phyloP scores from a whole-genome alignment of 2,797 vertebrate genomes.

The Aulostomus chinensis region DNA sequence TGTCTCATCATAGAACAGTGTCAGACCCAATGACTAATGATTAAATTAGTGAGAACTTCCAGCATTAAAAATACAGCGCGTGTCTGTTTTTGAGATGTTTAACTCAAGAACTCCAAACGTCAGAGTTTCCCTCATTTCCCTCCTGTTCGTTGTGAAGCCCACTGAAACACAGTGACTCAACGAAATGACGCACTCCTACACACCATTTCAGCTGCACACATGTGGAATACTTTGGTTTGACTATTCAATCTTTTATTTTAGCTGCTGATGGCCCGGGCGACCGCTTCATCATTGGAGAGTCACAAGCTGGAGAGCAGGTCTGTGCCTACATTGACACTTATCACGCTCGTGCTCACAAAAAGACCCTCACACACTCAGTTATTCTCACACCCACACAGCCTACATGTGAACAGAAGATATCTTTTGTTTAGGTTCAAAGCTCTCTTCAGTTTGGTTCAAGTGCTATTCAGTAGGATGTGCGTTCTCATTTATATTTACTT shows the following conservation, averaged over 20 bases:
- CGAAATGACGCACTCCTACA: slow-evolving; percentile 36
- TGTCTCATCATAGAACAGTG: not conserved
- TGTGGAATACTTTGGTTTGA: slow-evolving; percentile 15
- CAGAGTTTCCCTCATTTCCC: slow-evolving; percentile 4
- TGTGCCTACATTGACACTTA: slow-evolving; percentile 11
- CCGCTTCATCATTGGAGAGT: slow-evolving; percentile 99
- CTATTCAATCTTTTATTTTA: slow-evolving; percentile 66
- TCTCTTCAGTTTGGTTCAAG: too few species aligned
- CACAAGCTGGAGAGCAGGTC: slow-evolving; percentile 98
- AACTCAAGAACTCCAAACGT: slow-evolving; percentile 10
- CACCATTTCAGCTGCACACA: slow-evolving; percentile 18
- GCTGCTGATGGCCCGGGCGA: slow-evolving; percentile 98
- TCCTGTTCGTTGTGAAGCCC: slow-evolving; percentile 18
- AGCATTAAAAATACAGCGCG: not conserved
- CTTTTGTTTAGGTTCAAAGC: too few species aligned
- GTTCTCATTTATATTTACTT: too few species aligned
- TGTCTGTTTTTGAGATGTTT: slow-evolving; percentile 13
- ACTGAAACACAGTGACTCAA: slow-evolving; percentile 40
- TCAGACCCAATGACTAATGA: not conserved
- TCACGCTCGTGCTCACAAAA: slow-evolving; percentile 3
- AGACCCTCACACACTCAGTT: not conserved
- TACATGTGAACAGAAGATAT: slow-evolving; percentile 29
- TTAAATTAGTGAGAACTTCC: not conserved
- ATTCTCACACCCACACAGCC: slow-evolving; percentile 14
- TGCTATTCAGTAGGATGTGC: too few species aligned